Percentiles rank a stretch among this genome's conserved stretches.
phyloP scores from a whole-genome alignment of 2,113 vertebrate species.

The Seriola rivoliana region DNA sequence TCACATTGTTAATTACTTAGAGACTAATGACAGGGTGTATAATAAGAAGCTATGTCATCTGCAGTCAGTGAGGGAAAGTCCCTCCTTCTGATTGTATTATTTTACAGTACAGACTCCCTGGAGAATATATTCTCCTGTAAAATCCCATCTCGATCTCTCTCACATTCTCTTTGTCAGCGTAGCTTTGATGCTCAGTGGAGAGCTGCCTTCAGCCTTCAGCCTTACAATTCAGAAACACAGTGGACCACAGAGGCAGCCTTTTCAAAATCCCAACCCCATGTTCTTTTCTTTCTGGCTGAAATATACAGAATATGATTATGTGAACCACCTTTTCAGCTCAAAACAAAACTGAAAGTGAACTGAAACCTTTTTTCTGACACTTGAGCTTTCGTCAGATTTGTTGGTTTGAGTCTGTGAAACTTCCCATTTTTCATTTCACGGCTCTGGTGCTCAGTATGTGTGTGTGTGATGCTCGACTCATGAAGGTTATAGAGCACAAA shows the following conservation, averaged over 20 bases:
- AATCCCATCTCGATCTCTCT: neutral
- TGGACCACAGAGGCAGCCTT: neutral
- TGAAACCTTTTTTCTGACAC: conserved; percentile 1
- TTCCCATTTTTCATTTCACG: neutral
- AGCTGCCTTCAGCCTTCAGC: neutral
- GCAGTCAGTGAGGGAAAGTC: too few species aligned
- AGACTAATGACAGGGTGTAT: too few species aligned
- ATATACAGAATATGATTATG: neutral
- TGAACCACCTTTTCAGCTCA: neutral
- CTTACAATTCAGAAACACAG: neutral
- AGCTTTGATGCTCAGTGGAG: conserved; percentile 17
- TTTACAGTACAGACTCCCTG: too few species aligned
- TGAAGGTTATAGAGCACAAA: too few species aligned
- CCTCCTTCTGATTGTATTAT: too few species aligned
- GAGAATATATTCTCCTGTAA: neutral
- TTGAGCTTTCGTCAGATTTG: neutral
- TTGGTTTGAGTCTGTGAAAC: neutral
- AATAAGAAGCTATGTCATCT: too few species aligned
- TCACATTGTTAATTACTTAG: too few species aligned
- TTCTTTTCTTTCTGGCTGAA: neutral
- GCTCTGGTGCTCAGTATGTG: neutral
- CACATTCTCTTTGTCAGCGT: neutral
- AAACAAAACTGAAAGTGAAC: neutral
- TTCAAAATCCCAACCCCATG: neutral
- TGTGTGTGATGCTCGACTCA: neutral